Conservation (phyloP, 2,888 invertebrate species). For the Leptopilina myrica region DNA sequence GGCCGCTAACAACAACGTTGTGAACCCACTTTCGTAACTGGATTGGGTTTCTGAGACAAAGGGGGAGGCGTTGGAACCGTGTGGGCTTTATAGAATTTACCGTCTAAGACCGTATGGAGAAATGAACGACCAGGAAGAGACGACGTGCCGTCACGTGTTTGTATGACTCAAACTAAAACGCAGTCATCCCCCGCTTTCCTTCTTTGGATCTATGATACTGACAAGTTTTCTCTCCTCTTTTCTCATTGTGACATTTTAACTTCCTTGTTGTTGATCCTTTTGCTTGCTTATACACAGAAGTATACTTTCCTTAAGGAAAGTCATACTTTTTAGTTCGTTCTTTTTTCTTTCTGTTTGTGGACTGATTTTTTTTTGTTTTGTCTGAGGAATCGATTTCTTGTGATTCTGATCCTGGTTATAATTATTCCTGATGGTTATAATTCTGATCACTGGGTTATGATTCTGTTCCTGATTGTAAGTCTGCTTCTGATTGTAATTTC, state of each 20-base stretch:
- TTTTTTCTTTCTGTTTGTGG: too few relatives aligned
- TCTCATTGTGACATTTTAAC: neutral
- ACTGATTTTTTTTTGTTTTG: too few relatives aligned
- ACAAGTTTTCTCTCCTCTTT: neutral
- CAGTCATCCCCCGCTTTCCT: constrained; percentile 23
- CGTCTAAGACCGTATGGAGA: constrained; percentile 3
- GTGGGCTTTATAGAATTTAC: constrained; percentile 34
- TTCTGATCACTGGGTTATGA: too few relatives aligned
- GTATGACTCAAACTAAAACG: constrained; percentile 30
- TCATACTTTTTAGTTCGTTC: too few relatives aligned
- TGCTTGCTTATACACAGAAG: too few relatives aligned
- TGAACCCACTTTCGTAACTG: constrained; percentile 32
- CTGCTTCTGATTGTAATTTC: too few relatives aligned
- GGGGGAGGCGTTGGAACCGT: constrained; percentile 19
- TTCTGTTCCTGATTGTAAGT: too few relatives aligned
- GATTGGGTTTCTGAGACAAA: constrained; percentile 31
- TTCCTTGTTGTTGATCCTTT: neutral
- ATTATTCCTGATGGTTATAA: too few relatives aligned
- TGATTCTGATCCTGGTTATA: too few relatives aligned
- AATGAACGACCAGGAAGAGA: constrained; percentile 38
- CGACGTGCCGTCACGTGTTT: constrained; percentile 11
- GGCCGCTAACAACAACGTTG: constrained; percentile 3
- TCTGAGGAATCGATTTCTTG: too few relatives aligned
- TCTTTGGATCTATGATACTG: constrained; percentile 14
- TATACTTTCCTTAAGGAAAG: too few relatives aligned